phyloP scores from a whole-genome alignment of 92 coral and sea anemone species.

The Muricea muricata region DNA sequence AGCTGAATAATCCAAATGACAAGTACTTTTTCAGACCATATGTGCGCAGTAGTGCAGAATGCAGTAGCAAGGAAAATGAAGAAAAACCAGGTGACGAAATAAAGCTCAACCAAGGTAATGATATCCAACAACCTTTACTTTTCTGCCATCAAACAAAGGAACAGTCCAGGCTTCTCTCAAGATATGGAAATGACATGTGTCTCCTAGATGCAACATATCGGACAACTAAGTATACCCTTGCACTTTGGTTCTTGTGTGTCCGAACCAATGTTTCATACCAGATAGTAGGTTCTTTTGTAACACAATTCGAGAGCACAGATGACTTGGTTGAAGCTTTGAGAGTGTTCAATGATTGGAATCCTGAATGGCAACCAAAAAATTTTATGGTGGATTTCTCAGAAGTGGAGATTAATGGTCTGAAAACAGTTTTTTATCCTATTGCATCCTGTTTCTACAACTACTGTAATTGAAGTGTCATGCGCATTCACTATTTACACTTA shows the following conservation, averaged over 20 bases:
- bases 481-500: no score
- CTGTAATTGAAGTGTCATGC: no score
- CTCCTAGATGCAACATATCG: slow-evolving; percentile 49
- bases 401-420: slow-evolving; percentile 7
- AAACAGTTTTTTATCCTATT: not conserved
- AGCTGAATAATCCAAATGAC: slow-evolving; percentile 34
- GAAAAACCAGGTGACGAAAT: not conserved
- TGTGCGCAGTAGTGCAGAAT: slow-evolving; percentile 14
- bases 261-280: slow-evolving; percentile 38
- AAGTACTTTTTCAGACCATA: slow-evolving; percentile 28
- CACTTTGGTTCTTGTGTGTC: slow-evolving; percentile 38
- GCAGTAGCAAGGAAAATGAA: not conserved
- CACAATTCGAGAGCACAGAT: slow-evolving; percentile 13
- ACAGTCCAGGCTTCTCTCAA: slow-evolving; percentile 26
- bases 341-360: slow-evolving; percentile 1
- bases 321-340: slow-evolving; percentile 9
- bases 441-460: not conserved
- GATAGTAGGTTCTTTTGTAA: slow-evolving; percentile 36
- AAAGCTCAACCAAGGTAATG: slow-evolving; percentile 2
- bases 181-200: slow-evolving; percentile 47
- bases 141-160: slow-evolving; percentile 42
- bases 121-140: slow-evolving; percentile 8
- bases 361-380: not conserved
- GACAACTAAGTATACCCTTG: slow-evolving; percentile 35
- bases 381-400: slow-evolving; percentile 1